These are phyloP conservation scores for Neostethus bicornis DNA, from an alignment of 2,797 vertebrate genomes.

Conservation along the genomic window DNA sequence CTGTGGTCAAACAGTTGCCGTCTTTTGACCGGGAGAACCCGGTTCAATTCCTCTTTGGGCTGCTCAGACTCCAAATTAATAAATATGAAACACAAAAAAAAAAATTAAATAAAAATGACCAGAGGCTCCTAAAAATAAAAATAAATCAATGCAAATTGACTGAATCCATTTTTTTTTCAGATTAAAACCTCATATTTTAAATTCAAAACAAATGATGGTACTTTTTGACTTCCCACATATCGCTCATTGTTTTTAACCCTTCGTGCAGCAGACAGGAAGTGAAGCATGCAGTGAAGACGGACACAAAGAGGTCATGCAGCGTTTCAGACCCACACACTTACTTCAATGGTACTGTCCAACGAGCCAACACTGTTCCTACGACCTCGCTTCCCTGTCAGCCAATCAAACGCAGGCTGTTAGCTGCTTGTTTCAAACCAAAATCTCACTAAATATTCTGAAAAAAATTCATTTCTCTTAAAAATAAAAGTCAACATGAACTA, in stretches of 20 bases:
- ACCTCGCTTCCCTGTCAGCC: slow-evolving; percentile 90
- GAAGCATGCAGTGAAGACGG: not conserved
- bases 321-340: slow-evolving; percentile 77
- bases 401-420: slow-evolving; percentile 70
- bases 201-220: not conserved
- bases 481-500: not conserved
- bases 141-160: too few relatives aligned
- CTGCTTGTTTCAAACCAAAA: not conserved
- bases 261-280: not conserved
- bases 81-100: too few relatives aligned
- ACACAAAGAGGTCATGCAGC: slow-evolving; percentile 15
- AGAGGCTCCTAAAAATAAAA: too few relatives aligned
- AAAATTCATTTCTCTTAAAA: not conserved
- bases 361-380: slow-evolving; percentile 96
- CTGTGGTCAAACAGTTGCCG: too few relatives aligned
- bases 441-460: not conserved
- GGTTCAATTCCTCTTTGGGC: too few relatives aligned
- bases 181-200: not conserved
- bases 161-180: too few relatives aligned
- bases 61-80: too few relatives aligned
- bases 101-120: too few relatives aligned
- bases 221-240: not conserved
- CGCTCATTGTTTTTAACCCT: slow-evolving; percentile 3
- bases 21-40: too few relatives aligned
- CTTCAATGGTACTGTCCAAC: slow-evolving; percentile 97